Evolutionary conservation across 2,113 vertebrate species (phyloP).

Genomic region (Stegastes partitus): DNA sequence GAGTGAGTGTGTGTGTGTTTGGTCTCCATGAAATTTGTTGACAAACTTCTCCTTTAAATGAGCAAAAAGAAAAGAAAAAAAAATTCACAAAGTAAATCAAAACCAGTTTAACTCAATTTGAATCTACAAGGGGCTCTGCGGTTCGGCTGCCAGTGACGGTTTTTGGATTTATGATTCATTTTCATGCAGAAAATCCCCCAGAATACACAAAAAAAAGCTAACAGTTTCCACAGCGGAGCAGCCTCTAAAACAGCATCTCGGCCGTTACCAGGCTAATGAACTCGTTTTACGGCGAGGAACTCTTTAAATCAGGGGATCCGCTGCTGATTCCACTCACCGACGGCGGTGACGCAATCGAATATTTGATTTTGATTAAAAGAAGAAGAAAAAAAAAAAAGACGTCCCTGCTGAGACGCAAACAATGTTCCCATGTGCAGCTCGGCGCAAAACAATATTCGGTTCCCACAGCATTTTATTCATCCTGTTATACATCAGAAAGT

Average conservation of each 20-base stretch:
- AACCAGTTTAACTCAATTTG: constrained; percentile 1
- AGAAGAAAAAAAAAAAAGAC: constrained; percentile 29
- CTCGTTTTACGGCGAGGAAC: constrained; percentile 55
- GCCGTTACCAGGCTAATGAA: constrained; percentile 55
- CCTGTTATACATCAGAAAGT: constrained; percentile 79
- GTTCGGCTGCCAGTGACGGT: constrained; percentile 18
- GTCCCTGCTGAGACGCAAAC: constrained; percentile 61
- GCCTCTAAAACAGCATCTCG: constrained; percentile 8
- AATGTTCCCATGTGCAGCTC: constrained; percentile 60
- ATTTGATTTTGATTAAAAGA: constrained; percentile 68
- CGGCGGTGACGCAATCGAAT: constrained; percentile 46
- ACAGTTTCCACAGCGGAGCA: constrained; percentile 49
- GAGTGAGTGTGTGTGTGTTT: constrained; percentile 7
- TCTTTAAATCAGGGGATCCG: constrained; percentile 53
- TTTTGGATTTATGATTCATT: constrained; percentile 27
- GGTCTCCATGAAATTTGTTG: background rate
- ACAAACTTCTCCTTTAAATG: constrained; percentile 3
- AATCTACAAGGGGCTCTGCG: too few relatives aligned
- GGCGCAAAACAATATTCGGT: constrained; percentile 74
- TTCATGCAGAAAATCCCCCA: constrained; percentile 1
- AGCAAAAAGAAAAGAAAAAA: constrained; percentile 46
- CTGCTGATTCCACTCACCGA: constrained; percentile 42
- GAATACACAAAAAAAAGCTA: constrained; percentile 1
- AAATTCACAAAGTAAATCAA: constrained; percentile 17
- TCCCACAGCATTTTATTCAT: constrained; percentile 77